Evolutionary conservation across 2,113 vertebrate genomes (phyloP).

Genomic region (Pelodiscus sinensis): DNA sequence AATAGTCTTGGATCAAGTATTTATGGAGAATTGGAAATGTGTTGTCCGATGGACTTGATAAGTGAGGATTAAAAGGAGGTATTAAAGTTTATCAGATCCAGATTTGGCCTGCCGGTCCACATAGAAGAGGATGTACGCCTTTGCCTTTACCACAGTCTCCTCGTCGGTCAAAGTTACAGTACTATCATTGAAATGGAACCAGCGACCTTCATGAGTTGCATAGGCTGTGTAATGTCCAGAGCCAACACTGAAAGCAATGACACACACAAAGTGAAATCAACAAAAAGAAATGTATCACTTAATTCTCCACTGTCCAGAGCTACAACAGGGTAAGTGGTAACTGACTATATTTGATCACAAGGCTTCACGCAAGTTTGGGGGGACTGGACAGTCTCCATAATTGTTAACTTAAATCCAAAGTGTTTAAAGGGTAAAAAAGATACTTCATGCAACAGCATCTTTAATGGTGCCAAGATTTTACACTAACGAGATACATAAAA

Average conservation of each 20-base stretch:
- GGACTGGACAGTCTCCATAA: background rate
- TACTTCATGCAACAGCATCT: background rate
- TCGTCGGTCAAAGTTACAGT: conserved; percentile 93
- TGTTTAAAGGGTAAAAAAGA: background rate
- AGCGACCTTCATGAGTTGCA: conserved; percentile 88
- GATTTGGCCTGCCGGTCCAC: conserved; percentile 85
- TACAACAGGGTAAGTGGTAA: background rate
- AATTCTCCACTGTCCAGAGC: background rate
- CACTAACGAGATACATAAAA: background rate
- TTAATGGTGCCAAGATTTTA: background rate
- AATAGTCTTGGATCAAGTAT: conserved; percentile 84
- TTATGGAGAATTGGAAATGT: conserved; percentile 82
- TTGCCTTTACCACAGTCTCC: conserved; percentile 93
- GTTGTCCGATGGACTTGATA: conserved; percentile 75
- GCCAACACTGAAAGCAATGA: conserved; percentile 83
- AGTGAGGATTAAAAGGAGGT: conserved; percentile 70
- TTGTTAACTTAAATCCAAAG: background rate
- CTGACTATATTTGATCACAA: background rate
- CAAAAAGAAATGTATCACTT: background rate
- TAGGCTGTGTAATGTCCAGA: conserved; percentile 98
- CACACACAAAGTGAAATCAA: background rate
- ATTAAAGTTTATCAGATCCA: conserved; percentile 82
- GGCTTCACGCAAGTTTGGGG: background rate
- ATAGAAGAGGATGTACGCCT: conserved; percentile 98
- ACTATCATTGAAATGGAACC: conserved; percentile 99